Conservation (phyloP, 2,888 invertebrate species). For the Craniophora ligustri region DNA sequence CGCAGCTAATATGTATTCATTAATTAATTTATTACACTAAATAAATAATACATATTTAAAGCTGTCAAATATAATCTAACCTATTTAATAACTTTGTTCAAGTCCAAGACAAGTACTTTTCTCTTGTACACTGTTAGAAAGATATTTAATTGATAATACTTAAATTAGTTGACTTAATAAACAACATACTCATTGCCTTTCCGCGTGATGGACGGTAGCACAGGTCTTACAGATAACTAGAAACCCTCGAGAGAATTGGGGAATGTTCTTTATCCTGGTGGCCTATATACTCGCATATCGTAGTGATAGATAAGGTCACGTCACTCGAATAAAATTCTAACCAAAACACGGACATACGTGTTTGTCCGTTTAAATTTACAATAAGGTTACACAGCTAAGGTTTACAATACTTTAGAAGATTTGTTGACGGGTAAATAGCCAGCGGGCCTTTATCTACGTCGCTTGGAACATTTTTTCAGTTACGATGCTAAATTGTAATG, state of each 20-base stretch:
- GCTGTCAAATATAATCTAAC: too few relatives aligned
- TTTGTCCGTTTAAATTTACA: constrained; percentile 13
- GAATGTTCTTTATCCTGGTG: neutral
- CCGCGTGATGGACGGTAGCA: constrained; percentile 16
- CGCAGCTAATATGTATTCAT: too few relatives aligned
- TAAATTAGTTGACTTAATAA: too few relatives aligned
- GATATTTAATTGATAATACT: too few relatives aligned
- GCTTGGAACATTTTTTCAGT: constrained; percentile 13
- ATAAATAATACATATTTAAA: too few relatives aligned
- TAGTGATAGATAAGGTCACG: constrained; percentile 27
- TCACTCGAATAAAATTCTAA: constrained; percentile 3
- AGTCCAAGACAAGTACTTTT: too few relatives aligned
- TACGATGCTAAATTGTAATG: constrained; percentile 15
- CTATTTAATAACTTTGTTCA: too few relatives aligned
- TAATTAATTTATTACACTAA: too few relatives aligned
- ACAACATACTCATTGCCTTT: too few relatives aligned
- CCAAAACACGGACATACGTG: constrained; percentile 13
- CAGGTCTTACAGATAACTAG: constrained; percentile 28
- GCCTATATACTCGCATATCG: neutral
- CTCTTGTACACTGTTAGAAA: too few relatives aligned
- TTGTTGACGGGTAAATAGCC: constrained; percentile 31
- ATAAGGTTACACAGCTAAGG: too few relatives aligned
- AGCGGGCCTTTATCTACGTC: constrained; percentile 45
- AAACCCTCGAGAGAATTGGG: constrained; percentile 2
- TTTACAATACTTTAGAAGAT: too few relatives aligned